Conservation (phyloP, 2,797 vertebrate species). For the Harpagifer antarcticus region DNA sequence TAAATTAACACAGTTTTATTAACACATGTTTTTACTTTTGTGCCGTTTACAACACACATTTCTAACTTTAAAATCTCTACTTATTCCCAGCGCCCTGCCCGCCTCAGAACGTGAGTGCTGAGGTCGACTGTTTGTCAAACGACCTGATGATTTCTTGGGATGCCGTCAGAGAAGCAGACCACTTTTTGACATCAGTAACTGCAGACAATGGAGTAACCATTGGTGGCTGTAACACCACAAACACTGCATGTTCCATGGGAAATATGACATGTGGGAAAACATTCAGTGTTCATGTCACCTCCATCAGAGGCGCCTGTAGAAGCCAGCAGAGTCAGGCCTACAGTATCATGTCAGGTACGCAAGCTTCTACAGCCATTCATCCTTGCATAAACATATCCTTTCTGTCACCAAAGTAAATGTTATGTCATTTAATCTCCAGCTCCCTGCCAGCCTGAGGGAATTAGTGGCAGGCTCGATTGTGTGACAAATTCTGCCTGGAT, state of each 20-base stretch:
- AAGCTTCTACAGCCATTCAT: neutral
- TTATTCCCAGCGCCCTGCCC: slow-evolving; percentile 72
- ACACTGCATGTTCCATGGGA: slow-evolving; percentile 58
- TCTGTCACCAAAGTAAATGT: neutral
- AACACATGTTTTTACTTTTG: neutral
- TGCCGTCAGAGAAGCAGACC: slow-evolving; percentile 46
- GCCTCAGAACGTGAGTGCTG: slow-evolving; percentile 68
- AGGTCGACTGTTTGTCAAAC: slow-evolving; percentile 67
- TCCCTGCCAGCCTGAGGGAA: slow-evolving; percentile 76
- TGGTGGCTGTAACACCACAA: slow-evolving; percentile 69
- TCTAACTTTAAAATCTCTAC: neutral
- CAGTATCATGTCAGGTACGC: slow-evolving; percentile 66
- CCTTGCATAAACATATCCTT: neutral
- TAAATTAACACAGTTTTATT: neutral
- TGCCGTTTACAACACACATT: neutral
- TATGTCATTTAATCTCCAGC: slow-evolving; percentile 61
- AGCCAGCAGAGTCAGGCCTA: slow-evolving; percentile 46
- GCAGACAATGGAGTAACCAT: slow-evolving; percentile 25
- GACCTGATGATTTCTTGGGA: slow-evolving; percentile 71
- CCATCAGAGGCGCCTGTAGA: slow-evolving; percentile 66
- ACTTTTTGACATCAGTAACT: slow-evolving; percentile 61
- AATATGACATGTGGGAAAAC: slow-evolving; percentile 72
- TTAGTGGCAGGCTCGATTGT: slow-evolving; percentile 70
- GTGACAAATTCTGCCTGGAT: slow-evolving; percentile 80
- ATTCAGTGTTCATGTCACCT: slow-evolving; percentile 66